Conservation (phyloP, 2,113 vertebrate genomes). For the Ailurus styani region DNA sequence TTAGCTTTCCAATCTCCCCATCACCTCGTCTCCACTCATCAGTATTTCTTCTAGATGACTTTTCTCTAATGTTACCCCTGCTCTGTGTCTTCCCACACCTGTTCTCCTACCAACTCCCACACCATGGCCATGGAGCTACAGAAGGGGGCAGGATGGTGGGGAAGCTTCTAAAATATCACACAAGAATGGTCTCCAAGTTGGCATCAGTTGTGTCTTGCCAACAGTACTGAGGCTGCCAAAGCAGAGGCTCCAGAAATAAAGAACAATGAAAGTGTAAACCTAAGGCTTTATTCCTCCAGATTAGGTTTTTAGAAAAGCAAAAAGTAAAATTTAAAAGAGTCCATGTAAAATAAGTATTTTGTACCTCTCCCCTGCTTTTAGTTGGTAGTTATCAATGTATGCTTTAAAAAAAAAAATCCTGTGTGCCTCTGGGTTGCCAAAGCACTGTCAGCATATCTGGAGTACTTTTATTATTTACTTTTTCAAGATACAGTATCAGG, state of each 20-base stretch:
- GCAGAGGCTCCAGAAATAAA: conserved; percentile 24
- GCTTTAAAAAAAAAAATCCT: background rate
- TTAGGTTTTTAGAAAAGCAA: conserved; percentile 7
- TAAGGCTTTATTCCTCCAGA: conserved; percentile 1
- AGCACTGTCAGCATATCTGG: background rate
- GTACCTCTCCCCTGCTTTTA: background rate
- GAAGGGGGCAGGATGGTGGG: background rate
- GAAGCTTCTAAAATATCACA: background rate
- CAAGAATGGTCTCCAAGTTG: conserved; percentile 24
- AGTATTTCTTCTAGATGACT: background rate
- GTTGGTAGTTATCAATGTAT: background rate
- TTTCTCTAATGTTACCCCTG: background rate
- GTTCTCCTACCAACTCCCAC: background rate
- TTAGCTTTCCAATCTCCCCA: background rate
- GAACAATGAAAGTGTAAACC: conserved; percentile 23
- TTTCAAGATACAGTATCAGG: conserved; percentile 5
- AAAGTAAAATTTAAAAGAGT: conserved; percentile 5
- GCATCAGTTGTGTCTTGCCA: background rate
- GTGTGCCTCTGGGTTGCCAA: background rate
- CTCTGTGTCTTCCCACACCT: background rate
- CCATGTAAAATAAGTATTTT: background rate
- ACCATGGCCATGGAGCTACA: background rate
- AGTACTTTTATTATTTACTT: conserved; percentile 32
- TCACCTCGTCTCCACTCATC: background rate
- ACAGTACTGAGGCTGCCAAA: background rate